A percentile compares a stretch with the other conserved stretches of the same genome.
Conservation (phyloP, 2,797 vertebrate species). For the Alca torda region DNA sequence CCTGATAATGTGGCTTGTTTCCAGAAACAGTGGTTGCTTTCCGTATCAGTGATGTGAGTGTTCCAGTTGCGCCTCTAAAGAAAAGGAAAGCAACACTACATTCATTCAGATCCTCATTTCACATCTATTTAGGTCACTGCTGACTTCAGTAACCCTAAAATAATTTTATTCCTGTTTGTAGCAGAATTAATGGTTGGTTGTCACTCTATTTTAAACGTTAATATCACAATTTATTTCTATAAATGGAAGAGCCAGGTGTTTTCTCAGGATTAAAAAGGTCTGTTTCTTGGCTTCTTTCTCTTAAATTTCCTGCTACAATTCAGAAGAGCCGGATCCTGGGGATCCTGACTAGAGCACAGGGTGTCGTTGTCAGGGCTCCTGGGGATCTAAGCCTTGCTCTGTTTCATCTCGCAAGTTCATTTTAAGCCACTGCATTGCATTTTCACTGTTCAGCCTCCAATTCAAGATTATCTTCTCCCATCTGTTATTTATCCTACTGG, state of each 20-base stretch:
- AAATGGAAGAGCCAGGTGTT: neutral
- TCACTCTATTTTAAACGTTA: constrained; percentile 1
- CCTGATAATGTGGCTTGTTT: neutral
- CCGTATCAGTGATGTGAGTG: rapidly evolving
- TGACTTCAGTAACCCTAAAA: neutral
- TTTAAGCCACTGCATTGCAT: constrained; percentile 21
- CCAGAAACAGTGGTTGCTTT: neutral
- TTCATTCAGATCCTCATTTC: constrained; percentile 5
- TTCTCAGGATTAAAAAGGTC: neutral
- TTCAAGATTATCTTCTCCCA: constrained; percentile 63
- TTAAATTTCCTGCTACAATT: neutral
- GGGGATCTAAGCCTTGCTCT: neutral
- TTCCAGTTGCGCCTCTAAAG: neutral
- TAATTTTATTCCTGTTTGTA: neutral
- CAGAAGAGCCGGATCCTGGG: neutral
- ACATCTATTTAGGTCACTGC: neutral
- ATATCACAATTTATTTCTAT: neutral
- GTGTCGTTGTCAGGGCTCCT: neutral
- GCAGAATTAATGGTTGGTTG: constrained; percentile 1
- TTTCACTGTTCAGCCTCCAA: constrained; percentile 23
- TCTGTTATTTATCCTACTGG: constrained; percentile 57
- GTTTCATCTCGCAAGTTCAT: neutral
- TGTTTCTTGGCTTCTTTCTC: neutral
- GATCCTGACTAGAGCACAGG: neutral
- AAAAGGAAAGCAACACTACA: neutral